phyloP scores from a whole-genome alignment of 1,140 invertebrate genomes.

The Brachionus koreanus region DNA sequence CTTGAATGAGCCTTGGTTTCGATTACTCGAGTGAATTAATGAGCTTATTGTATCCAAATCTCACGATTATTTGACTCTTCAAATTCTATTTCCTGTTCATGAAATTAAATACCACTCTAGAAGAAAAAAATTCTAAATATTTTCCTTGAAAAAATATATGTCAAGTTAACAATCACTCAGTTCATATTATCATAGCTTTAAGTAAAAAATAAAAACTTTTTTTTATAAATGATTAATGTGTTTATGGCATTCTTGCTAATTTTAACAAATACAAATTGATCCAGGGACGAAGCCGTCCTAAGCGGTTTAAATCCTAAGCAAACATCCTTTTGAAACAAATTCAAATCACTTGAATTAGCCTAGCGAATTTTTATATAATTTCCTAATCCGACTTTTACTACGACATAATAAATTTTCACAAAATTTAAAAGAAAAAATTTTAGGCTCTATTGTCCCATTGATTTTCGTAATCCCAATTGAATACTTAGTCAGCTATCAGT shows the following conservation, averaged over 20 bases:
- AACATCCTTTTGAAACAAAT: background rate
- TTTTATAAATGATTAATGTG: constrained; percentile 1
- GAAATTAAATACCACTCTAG: constrained; percentile 7
- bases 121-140: background rate
- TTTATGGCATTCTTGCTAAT: background rate
- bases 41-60: constrained; percentile 3
- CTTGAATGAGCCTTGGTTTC: background rate
- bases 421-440: background rate
- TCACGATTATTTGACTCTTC: constrained; percentile 24
- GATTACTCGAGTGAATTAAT: constrained; percentile 12
- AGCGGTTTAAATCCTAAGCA: background rate
- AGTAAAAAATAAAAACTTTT: background rate
- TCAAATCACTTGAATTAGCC: background rate
- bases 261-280: background rate
- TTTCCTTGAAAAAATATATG: background rate
- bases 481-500: background rate
- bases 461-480: background rate
- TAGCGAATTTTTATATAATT: background rate
- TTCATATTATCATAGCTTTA: background rate
- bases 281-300: background rate
- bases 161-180: background rate
- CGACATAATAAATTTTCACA: background rate
- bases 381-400: background rate
- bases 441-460: too few relatives aligned
- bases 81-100: background rate